Conservation (phyloP, 2,888 invertebrate genomes). For the Plusia festucae region DNA sequence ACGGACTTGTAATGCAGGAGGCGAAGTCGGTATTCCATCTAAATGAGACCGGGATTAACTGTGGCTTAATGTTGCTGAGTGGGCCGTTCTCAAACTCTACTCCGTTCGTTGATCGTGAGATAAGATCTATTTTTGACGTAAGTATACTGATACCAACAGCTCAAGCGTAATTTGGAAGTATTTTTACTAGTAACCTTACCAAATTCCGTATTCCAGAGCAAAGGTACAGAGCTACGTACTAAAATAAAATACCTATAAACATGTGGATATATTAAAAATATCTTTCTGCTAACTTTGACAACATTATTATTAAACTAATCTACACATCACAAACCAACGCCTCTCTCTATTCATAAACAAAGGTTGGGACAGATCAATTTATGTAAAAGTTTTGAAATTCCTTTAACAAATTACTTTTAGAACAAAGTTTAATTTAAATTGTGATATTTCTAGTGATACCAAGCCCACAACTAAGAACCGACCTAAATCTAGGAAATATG, state of each 20-base stretch:
- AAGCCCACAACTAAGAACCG: neutral
- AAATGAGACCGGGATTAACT: slow-evolving; percentile 45
- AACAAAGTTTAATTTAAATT: neutral
- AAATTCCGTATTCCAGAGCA: too few relatives aligned
- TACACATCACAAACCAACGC: too few relatives aligned
- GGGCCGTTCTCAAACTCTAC: slow-evolving; percentile 31
- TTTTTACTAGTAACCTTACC: too few relatives aligned
- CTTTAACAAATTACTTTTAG: neutral
- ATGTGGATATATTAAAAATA: too few relatives aligned
- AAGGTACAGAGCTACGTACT: too few relatives aligned
- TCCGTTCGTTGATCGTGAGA: slow-evolving; percentile 15
- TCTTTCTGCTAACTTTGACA: too few relatives aligned
- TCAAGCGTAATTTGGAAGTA: neutral
- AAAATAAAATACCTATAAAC: too few relatives aligned
- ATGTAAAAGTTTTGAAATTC: neutral
- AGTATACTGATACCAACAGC: neutral
- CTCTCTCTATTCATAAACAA: neutral
- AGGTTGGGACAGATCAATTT: neutral
- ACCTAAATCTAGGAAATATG: slow-evolving; percentile 4
- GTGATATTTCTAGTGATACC: slow-evolving; percentile 3
- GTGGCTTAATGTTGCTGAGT: slow-evolving; percentile 41
- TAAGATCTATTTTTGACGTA: neutral
- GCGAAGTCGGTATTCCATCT: slow-evolving; percentile 18
- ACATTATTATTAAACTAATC: too few relatives aligned
- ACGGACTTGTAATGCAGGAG: slow-evolving; percentile 42